phyloP scores from a whole-genome alignment of 1,140 invertebrate species.

The Drosophila rufa region DNA sequence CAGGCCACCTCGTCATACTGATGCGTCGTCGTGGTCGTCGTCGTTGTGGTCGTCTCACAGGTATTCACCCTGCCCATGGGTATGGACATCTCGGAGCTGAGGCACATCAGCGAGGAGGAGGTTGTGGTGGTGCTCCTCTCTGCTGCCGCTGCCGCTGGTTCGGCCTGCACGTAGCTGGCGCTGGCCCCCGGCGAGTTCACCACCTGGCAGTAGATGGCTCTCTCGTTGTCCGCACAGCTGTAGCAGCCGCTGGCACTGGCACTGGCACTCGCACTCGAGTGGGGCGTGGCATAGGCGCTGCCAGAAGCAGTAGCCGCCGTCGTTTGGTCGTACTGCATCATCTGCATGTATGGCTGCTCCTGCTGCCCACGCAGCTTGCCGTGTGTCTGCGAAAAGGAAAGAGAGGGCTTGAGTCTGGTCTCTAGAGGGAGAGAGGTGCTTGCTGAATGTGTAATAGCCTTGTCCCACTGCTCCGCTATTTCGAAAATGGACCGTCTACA shows the following conservation, averaged over 20 bases:
- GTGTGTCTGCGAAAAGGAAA: constrained; percentile 20
- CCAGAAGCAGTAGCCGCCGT: not conserved
- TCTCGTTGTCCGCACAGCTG: constrained; percentile 26
- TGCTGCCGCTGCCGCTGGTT: not conserved
- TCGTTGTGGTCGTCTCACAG: constrained; percentile 59
- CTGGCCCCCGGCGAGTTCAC: constrained; percentile 11
- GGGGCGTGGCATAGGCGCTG: constrained; percentile 18
- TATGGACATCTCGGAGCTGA: constrained; percentile 80
- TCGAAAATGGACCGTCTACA: too few species aligned
- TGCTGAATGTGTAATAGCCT: not conserved
- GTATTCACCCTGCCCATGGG: constrained; percentile 66
- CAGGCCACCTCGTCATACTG: constrained; percentile 79
- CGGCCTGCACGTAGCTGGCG: constrained; percentile 36
- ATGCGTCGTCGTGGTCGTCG: constrained; percentile 66
- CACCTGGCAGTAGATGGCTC: constrained; percentile 30
- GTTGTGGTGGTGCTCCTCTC: not conserved
- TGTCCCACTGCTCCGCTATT: too few species aligned
- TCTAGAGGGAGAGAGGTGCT: not conserved
- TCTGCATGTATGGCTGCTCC: constrained; percentile 24
- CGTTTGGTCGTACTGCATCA: constrained; percentile 41
- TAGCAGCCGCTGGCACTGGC: constrained; percentile 4
- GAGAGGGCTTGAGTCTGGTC: constrained; percentile 16
- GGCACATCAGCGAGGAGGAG: constrained; percentile 69
- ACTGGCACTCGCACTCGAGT: not conserved
- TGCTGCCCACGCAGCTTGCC: not conserved